phyloP scores from a whole-genome alignment of 2,797 vertebrate species.

The Myotis findleyi region DNA sequence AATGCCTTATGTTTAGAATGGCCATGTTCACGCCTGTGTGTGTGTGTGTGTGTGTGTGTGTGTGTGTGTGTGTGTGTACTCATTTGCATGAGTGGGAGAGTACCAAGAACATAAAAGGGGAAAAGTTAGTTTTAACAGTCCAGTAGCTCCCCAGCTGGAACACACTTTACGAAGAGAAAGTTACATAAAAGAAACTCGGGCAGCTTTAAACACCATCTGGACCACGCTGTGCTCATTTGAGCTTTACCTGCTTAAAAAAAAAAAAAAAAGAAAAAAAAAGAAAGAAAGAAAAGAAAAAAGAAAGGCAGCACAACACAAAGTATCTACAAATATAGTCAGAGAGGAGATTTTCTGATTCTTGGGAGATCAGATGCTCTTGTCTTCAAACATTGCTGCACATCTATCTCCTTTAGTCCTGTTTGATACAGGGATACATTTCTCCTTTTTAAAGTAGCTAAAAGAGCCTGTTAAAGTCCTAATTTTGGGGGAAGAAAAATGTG shows the following conservation, averaged over 20 bases:
- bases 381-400: constrained; percentile 38
- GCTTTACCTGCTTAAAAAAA: constrained; percentile 79
- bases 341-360: constrained; percentile 73
- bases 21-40: background rate
- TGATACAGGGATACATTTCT: background rate
- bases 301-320: constrained; percentile 67
- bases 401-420: background rate
- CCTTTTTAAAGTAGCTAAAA: constrained; percentile 47
- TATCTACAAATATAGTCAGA: constrained; percentile 60
- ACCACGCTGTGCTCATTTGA: constrained; percentile 80
- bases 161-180: constrained; percentile 73
- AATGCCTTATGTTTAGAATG: background rate
- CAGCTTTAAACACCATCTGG: constrained; percentile 82
- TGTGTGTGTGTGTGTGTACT: accelerated
- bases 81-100: background rate
- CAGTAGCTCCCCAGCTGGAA: constrained; percentile 84
- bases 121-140: constrained; percentile 81
- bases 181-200: constrained; percentile 85
- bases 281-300: background rate
- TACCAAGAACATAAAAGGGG: constrained; percentile 66
- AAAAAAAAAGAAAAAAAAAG: background rate
- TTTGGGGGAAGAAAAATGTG: background rate
- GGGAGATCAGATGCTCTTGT: constrained; percentile 67
- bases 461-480: constrained; percentile 45
- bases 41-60: no score